Percentiles rank a stretch among this genome's conserved stretches.
These are phyloP conservation scores for Enchytraeus crypticus DNA, from an alignment of 2,888 invertebrate species.

Conservation along the genomic window DNA sequence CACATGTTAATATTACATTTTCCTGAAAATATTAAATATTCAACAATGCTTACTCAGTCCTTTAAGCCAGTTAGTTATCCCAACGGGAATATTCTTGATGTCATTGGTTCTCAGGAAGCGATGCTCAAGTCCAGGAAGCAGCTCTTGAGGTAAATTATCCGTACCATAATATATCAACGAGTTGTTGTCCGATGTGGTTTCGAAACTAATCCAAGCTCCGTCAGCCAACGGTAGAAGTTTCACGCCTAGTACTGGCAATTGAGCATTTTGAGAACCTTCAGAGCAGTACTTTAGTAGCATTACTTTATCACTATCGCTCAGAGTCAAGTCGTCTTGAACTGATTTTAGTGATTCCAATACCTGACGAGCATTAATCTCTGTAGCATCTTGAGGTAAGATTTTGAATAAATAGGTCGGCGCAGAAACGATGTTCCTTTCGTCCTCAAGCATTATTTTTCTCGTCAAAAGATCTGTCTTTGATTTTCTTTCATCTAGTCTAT, in stretches of 20 bases:
- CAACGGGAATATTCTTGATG: too few species aligned
- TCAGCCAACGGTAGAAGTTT: conserved; percentile 25
- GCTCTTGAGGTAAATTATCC: conserved; percentile 1
- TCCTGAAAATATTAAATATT: too few species aligned
- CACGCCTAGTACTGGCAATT: conserved; percentile 10
- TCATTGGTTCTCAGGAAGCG: conserved; percentile 3
- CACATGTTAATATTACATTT: too few species aligned
- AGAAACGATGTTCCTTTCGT: conserved; percentile 12
- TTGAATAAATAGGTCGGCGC: conserved; percentile 19
- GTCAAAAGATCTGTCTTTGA: conserved; percentile 1
- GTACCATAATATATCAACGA: conserved; percentile 6
- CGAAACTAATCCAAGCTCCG: conserved; percentile 21
- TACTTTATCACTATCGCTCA: neutral
- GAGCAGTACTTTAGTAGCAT: conserved; percentile 5
- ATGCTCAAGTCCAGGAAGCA: conserved; percentile 20
- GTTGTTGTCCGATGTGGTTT: neutral
- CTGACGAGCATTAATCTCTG: conserved; percentile 9
- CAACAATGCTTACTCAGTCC: too few species aligned
- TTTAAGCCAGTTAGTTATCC: too few species aligned
- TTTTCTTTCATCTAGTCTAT: conserved; percentile 17
- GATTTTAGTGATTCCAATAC: conserved; percentile 10
- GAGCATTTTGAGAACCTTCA: neutral
- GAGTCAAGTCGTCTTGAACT: neutral
- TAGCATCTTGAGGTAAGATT: conserved; percentile 4
- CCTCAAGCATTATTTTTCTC: conserved; percentile 10